phyloP scores from a whole-genome alignment of 2,888 invertebrate genomes.

The Dioctria rufipes region DNA sequence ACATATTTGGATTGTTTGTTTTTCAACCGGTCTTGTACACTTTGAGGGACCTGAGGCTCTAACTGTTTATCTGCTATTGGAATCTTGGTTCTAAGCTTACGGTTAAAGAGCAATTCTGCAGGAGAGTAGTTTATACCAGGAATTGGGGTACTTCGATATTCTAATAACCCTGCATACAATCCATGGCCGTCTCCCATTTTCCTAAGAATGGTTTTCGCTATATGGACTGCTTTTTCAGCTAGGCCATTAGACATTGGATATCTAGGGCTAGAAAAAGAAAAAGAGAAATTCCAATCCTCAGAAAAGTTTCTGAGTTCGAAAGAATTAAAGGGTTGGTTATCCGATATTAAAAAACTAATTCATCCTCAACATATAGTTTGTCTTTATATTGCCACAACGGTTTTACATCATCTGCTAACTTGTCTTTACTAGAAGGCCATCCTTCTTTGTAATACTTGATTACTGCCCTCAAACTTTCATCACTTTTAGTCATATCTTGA shows the following conservation, averaged over 20 bases:
- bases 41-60: too few species aligned
- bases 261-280: constrained; percentile 55
- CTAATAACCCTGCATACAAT: too few species aligned
- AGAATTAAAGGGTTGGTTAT: too few species aligned
- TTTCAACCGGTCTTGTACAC: too few species aligned
- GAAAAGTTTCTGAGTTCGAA: not conserved
- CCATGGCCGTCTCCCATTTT: too few species aligned
- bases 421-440: not conserved
- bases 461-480: not conserved
- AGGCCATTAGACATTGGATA: constrained; percentile 62
- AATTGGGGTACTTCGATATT: too few species aligned
- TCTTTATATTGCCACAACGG: constrained; percentile 5
- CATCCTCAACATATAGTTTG: constrained; percentile 3
- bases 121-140: too few species aligned
- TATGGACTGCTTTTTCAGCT: constrained; percentile 59
- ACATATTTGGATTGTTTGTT: too few species aligned
- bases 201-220: not conserved
- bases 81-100: too few species aligned
- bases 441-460: not conserved
- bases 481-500: constrained; percentile 31
- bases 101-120: too few species aligned
- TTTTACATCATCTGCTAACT: not conserved
- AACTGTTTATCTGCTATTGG: too few species aligned
- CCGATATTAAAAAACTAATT: not conserved
- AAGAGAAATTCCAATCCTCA: not conserved